Evolutionary conservation across 2,797 vertebrate species (phyloP), one percentile per base, ranked within the genome.

Genomic region (Sardinella longiceps): DNA sequence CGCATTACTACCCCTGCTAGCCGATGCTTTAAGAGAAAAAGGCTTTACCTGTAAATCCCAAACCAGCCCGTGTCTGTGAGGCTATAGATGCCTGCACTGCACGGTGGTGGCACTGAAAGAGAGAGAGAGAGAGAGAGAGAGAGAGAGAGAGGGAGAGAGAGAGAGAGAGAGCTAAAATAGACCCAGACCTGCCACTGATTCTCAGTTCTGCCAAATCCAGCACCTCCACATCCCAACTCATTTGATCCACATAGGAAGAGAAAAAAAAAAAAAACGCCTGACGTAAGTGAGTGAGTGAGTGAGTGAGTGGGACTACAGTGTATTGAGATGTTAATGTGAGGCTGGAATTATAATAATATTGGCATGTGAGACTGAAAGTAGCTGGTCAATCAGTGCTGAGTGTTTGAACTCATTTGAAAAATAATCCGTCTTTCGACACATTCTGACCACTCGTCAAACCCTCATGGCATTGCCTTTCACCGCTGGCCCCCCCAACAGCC

Each of bases 381-480:
- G n/a, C 25, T 63, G 25, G 12, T 63, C 1, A 11, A 63, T 63
- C 60, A 30, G 7, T 63, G 60, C 10, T 12, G 25, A 63, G 25
- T 63, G 25, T 63, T 28, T 30, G 60, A 63, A 30, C 60, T 63
- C 25, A 63, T 74, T 37, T 39, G 66, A 37, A 74, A 74, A 74
- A 74, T 37, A 74, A 74, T 74, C 66, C 5, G 12, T 33, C 66
- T 74, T 74, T 74, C 66, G 2, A 74, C 66, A 74, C 66, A 39
- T 74, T 74, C 33, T 39, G 33, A 74, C 66, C 66, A 33, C 30
- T 74, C 37, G 12, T 6, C 30, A 37, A 5, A 18, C 1, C 30
- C 66, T 74, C 30, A 10, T 25, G 25, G 60, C 60, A 11, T 63
- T 30, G 2, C 2, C 60, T 63, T 63, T 63, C 60, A 63, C 60